phyloP scores from a whole-genome alignment of 2,113 vertebrate genomes.

The Phaethornis superciliosus region DNA sequence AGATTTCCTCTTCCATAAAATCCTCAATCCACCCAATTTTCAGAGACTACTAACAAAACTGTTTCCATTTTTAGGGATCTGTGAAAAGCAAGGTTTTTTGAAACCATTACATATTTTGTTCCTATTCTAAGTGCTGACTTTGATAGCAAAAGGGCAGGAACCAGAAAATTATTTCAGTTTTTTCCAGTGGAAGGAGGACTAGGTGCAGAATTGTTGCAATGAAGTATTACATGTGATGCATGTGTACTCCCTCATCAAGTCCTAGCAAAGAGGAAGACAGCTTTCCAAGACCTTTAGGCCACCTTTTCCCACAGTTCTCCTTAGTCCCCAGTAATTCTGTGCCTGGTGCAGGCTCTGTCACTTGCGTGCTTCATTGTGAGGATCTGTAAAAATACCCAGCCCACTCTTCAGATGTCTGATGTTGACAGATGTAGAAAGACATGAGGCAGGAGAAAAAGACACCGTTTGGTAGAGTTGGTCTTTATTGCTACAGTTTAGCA shows the following conservation, averaged over 20 bases:
- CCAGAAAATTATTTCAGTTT: slow-evolving; percentile 22
- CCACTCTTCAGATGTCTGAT: background rate
- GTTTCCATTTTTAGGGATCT: slow-evolving; percentile 39
- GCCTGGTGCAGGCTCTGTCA: background rate
- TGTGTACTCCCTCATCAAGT: fast-evolving
- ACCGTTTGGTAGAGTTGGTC: background rate
- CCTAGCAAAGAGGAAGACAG: background rate
- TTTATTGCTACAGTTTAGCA: slow-evolving; percentile 45
- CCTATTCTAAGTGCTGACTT: slow-evolving; percentile 4
- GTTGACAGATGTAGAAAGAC: slow-evolving; percentile 27
- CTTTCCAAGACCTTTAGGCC: background rate
- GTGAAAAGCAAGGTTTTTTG: slow-evolving; percentile 4
- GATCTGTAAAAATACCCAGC: background rate
- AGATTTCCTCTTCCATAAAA: background rate
- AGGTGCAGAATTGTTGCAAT: background rate
- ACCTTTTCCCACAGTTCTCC: background rate
- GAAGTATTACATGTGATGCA: background rate
- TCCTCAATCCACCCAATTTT: background rate
- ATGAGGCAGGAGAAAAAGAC: slow-evolving; percentile 14
- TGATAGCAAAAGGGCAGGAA: slow-evolving; percentile 22
- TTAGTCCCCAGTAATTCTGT: background rate
- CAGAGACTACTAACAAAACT: background rate
- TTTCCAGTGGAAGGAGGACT: background rate
- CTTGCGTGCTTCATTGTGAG: background rate
- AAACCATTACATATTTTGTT: slow-evolving; percentile 5